phyloP scores from a whole-genome alignment of 2,888 invertebrate genomes.

The Tenthredo notha region DNA sequence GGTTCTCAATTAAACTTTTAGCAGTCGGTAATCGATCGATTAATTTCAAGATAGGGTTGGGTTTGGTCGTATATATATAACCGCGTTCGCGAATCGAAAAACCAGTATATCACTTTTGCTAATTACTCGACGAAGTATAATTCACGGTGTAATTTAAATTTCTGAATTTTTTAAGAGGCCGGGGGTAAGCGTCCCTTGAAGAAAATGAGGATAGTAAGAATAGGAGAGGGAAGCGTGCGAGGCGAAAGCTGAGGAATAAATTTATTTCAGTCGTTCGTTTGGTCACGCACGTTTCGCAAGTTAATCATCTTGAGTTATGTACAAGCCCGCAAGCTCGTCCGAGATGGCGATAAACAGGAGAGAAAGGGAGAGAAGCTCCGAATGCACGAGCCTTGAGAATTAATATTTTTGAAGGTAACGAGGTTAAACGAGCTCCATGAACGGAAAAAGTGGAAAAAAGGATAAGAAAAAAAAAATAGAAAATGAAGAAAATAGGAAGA shows the following conservation, averaged over 20 bases:
- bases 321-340: conserved; percentile 64
- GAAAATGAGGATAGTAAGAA: conserved; percentile 55
- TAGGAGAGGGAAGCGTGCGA: background rate
- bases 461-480: background rate
- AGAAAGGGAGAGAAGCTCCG: conserved; percentile 55
- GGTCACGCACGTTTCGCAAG: conserved; percentile 73
- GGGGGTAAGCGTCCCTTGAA: conserved; percentile 46
- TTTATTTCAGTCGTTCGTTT: conserved; percentile 69
- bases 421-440: conserved; percentile 60
- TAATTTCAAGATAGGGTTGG: background rate
- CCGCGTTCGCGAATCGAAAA: background rate
- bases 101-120: conserved; percentile 1
- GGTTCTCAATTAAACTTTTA: conserved; percentile 12
- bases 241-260: conserved; percentile 60
- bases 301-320: conserved; percentile 74
- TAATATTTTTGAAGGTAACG: conserved; percentile 71
- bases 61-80: background rate
- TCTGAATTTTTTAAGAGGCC: background rate
- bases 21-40: background rate
- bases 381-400: conserved; percentile 64
- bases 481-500: conserved; percentile 55
- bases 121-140: conserved; percentile 5
- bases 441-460: conserved; percentile 19
- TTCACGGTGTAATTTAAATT: conserved; percentile 22
- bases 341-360: conserved; percentile 67